A percentile compares a stretch with the other conserved stretches of the same genome.
Conservation (phyloP, 35 echinoderm and acorn worm species). For the Amphiura filiformis region DNA sequence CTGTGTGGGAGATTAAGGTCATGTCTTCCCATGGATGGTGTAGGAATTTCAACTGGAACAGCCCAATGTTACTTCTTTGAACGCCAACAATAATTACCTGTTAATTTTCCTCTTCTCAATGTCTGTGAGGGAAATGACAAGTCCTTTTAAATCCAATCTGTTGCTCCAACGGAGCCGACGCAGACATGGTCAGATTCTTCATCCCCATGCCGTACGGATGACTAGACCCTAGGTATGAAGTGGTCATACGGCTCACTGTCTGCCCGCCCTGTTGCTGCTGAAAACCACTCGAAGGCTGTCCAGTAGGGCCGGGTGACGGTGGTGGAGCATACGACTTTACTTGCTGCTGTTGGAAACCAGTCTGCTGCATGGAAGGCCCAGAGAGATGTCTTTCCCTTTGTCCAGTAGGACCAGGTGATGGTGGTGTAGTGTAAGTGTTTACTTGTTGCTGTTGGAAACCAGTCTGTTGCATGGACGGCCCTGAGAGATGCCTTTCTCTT, state of each 20-base stretch:
- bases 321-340: neutral
- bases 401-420: neutral
- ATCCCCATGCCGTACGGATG: neutral
- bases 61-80: too few species aligned
- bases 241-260: neutral
- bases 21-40: too few species aligned
- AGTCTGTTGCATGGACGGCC: neutral
- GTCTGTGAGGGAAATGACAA: neutral
- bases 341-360: neutral
- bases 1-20: too few species aligned
- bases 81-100: too few species aligned
- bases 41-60: too few species aligned
- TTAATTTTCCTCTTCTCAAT: neutral
- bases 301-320: neutral
- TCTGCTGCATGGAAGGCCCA: neutral
- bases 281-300: neutral
- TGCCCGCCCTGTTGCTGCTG: neutral
- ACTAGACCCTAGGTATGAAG: neutral
- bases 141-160: neutral
- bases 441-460: neutral
- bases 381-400: neutral
- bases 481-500: neutral
- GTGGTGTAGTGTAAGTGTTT: neutral
- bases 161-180: neutral
- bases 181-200: neutral